Base-by-base conservation (phyloP, 1,140 invertebrate genomes). In the Mizuhopecten yessoensis region DNA sequence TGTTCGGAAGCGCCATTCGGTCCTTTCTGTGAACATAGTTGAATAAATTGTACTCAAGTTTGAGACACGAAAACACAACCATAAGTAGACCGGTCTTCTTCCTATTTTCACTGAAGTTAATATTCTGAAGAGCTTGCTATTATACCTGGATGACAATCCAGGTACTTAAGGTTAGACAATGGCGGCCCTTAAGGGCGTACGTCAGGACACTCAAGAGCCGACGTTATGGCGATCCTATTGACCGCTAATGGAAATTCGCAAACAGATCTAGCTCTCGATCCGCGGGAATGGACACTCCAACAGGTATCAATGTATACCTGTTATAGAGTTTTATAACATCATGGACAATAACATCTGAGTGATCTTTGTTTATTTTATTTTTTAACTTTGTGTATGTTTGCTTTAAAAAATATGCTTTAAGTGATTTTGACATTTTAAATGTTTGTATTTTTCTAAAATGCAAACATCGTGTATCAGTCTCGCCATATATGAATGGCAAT, bases 201-300 rank as follows among this genome's bases (percentile, higher is more conserved):
- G 11, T 17, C n/a, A n/a, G 57, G 57, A 11, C n/a, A 3, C 57
- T 75, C 17, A 1, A 75, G 23, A 29, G 3, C n/a, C 17, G n/a
- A 75, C 23, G n/a, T n/a, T 29, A 13, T 13, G 1, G 17, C 23
- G 57, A 75, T 75, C 57, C 5, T n/a, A 75, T 75, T 75, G 57
- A 75, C 57, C 9, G 57, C 57, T 75, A 75, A 75, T 75, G 57
- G 57, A 75, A 75, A 75, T n/a, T 75, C 5, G n/a, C 57, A 75
- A 75, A 75, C 57, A 29, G 7, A 13, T 17, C 57, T 3, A 29
- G 57, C 57, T 75, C 57, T 75, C 11, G 5, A 75, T 75, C 45
- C 11, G 10, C 45, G 1, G 20, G n/a, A 75, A n/a, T 17, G 29
- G 23, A 7, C 57, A 29, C n/a, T 75, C 17, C 57, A n/a, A 29